Evolutionary conservation across 2,888 invertebrate species (phyloP).

Genomic region (Lasius platythorax): DNA sequence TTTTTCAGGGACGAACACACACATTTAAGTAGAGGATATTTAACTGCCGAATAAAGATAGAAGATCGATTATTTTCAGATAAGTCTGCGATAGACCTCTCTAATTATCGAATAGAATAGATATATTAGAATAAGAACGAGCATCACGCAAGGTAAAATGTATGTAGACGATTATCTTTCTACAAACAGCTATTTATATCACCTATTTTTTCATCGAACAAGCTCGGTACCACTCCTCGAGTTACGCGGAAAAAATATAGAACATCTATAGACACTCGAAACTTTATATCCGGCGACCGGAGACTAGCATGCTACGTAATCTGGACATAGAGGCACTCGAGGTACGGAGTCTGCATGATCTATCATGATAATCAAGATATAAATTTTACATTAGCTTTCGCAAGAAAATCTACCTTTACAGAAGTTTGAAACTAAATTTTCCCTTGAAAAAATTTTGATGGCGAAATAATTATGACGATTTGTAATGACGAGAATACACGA

Average conservation of each 20-base stretch:
- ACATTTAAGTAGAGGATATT: background rate
- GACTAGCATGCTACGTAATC: background rate
- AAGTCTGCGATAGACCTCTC: background rate
- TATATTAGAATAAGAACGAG: background rate
- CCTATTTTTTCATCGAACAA: conserved; percentile 4
- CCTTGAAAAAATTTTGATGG: background rate
- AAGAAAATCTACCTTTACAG: background rate
- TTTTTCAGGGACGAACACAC: background rate
- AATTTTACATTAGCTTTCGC: background rate
- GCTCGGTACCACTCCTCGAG: background rate
- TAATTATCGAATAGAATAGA: background rate
- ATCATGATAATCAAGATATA: background rate
- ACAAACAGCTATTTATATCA: background rate
- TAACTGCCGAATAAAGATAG: background rate
- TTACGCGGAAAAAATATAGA: background rate
- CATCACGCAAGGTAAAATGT: background rate
- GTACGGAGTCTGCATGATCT: background rate
- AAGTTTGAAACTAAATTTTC: background rate
- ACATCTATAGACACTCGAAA: background rate
- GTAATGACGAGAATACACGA: background rate
- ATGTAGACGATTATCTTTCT: conserved; percentile 21
- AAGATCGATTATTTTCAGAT: background rate
- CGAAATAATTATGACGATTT: background rate
- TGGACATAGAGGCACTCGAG: background rate
- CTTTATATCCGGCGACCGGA: conserved; percentile 15